Evolutionary conservation across 2,797 vertebrate genomes (phyloP), one percentile per base, ranked within the genome.

Genomic region (Peromyscus attwateri): DNA sequence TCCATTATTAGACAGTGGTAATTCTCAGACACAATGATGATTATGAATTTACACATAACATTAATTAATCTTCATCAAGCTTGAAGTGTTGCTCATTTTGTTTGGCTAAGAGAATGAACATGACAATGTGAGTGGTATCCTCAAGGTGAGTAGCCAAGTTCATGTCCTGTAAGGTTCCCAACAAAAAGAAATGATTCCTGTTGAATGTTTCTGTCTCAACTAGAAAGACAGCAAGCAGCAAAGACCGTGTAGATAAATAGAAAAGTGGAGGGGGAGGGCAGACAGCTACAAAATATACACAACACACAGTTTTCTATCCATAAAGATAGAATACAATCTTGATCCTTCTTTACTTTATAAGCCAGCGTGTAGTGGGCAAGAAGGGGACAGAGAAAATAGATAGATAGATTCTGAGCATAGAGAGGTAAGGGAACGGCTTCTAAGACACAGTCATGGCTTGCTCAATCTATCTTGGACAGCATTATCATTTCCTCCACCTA

Each of bases 71-170:
- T 66, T 49, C 77, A 29, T 9, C 25, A 1, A 3, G 66, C 43
- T 43, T 55, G 37, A n/a, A 12, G 27, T 68, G 71, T 80, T 66
- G 34, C 49, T 82, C 49, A 75, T 40, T 82, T 88, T 73, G 46
- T 87, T 89, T 92, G 82, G 37, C 64, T 82, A 84, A 62, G 73
- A 92, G 19, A 76, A 75, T 21, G 43, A 85, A 87, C 40, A 43
- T 13, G 60, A 77, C 52, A 57, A 57, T 29, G 0, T 68, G 25
- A 96, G 31, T 79, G 77, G 17, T 37, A 9, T 75, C 76, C 91
- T 84, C 37, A 40, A 62, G 0, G 23, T 43, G 3, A 89, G 52
- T 14, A 37, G 60, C 87, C 11, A 1, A 76, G 31, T 75, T 73
- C 60, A 76, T 25, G 43, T 40, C 34, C 46, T 76, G 4, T 5